These are phyloP conservation scores for Chelon labrosus DNA, from an alignment of 2,797 vertebrate species.

Conservation along the genomic window DNA sequence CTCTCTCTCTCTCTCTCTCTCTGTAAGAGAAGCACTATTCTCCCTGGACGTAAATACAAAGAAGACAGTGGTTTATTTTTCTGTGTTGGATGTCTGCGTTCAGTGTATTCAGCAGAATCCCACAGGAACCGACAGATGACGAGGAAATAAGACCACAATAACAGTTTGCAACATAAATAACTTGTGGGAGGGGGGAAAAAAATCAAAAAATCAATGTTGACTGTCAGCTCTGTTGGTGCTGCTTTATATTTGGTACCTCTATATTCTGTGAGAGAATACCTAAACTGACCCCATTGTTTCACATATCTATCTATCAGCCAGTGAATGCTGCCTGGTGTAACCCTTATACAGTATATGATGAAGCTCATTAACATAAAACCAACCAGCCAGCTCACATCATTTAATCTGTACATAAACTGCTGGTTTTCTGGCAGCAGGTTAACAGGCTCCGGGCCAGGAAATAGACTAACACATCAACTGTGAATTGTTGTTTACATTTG, in stretches of 20 bases:
- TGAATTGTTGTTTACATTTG: too few species aligned
- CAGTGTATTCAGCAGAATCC: slow-evolving; percentile 26
- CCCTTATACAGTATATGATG: slow-evolving; percentile 15
- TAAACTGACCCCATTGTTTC: slow-evolving; percentile 7
- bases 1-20: too few species aligned
- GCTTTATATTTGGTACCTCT: slow-evolving; percentile 11
- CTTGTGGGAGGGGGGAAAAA: neutral
- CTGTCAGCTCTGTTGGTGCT: neutral
- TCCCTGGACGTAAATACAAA: slow-evolving; percentile 31
- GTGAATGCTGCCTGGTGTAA: neutral
- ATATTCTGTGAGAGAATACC: neutral
- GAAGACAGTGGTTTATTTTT: slow-evolving; percentile 33
- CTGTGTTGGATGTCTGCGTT: slow-evolving; percentile 18
- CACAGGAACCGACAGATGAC: slow-evolving; percentile 31
- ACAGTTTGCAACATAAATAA: slow-evolving; percentile 45
- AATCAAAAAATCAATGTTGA: slow-evolving; percentile 31
- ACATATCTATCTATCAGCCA: neutral
- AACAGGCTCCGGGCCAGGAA: neutral
- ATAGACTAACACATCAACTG: neutral
- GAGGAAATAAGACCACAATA: slow-evolving; percentile 23
- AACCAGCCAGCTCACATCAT: neutral
- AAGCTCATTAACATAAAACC: slow-evolving; percentile 19
- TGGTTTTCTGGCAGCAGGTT: too few species aligned
- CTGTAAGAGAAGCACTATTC: neutral
- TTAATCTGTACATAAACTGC: neutral